Conservation (phyloP, 2,888 invertebrate species). For the Apotomis betuletana region DNA sequence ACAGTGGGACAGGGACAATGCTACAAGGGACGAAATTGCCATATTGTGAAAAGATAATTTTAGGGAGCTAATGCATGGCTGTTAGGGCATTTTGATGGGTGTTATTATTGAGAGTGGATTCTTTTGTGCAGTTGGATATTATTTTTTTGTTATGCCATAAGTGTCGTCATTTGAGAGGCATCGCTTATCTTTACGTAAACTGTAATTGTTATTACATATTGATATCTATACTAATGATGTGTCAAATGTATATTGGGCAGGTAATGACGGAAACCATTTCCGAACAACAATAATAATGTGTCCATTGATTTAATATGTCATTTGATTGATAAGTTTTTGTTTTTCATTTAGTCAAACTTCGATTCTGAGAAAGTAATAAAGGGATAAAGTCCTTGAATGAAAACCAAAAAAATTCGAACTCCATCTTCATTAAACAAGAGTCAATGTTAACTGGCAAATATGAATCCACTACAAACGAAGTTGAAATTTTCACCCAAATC, state of each 20-base stretch:
- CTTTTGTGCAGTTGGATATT: slow-evolving; percentile 9
- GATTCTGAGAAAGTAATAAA: background rate
- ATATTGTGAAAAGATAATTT: slow-evolving; percentile 39
- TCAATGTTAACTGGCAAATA: slow-evolving; percentile 17
- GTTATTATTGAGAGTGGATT: slow-evolving; percentile 15
- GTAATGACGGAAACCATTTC: too few relatives aligned
- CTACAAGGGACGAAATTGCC: slow-evolving; percentile 48
- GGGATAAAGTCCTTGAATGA: background rate
- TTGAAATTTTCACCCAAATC: slow-evolving; percentile 14
- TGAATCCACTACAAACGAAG: slow-evolving; percentile 14
- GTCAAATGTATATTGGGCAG: background rate
- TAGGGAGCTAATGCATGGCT: slow-evolving; percentile 23
- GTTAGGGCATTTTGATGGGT: slow-evolving; percentile 12
- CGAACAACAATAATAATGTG: too few relatives aligned
- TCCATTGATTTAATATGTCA: too few relatives aligned
- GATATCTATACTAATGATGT: background rate
- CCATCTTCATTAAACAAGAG: background rate
- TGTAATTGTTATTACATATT: background rate
- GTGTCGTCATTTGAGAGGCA: slow-evolving; percentile 1
- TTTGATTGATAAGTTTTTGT: background rate
- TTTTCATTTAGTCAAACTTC: background rate
- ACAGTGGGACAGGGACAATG: slow-evolving; percentile 51
- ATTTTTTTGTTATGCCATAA: slow-evolving; percentile 15
- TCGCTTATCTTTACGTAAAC: background rate
- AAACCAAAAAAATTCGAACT: slow-evolving; percentile 10